These are phyloP conservation scores for Papio anubis DNA, from an alignment of 2,113 vertebrate species.

Conservation along the genomic window DNA sequence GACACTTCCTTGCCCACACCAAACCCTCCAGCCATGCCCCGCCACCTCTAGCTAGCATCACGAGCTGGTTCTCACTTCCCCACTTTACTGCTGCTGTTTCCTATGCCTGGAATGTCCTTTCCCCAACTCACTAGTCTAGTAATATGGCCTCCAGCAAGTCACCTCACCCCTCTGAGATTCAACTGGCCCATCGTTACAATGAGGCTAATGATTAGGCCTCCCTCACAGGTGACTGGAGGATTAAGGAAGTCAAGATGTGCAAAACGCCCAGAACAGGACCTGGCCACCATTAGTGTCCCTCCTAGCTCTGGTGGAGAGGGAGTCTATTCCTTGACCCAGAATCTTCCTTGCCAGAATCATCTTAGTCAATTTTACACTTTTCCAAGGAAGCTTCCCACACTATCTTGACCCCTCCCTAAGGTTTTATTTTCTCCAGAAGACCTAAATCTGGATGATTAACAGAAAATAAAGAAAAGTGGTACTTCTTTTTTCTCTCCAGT, in stretches of 20 bases:
- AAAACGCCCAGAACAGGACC: neutral
- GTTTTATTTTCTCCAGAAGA: neutral
- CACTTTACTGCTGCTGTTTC: neutral
- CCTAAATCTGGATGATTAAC: neutral
- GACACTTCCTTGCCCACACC: neutral
- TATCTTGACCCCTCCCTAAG: neutral
- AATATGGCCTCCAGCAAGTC: neutral
- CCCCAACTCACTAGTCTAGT: neutral
- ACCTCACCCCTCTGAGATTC: neutral
- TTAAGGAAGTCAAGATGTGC: neutral
- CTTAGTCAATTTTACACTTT: neutral
- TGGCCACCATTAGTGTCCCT: neutral
- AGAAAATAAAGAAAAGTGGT: neutral
- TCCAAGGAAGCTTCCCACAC: neutral
- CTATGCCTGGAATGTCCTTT: neutral
- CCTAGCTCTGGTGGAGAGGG: too few species aligned
- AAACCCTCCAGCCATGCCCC: neutral
- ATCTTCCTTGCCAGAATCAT: neutral
- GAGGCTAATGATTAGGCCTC: neutral
- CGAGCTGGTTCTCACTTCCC: accelerated
- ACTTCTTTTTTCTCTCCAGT: neutral
- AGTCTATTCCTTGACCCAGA: neutral
- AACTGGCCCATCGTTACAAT: neutral
- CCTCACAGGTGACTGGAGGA: neutral
- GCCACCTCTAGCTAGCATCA: too few species aligned